Percentiles rank a stretch among this genome's conserved stretches.
Evolutionary conservation across 2,113 vertebrate genomes (phyloP).

Genomic region (Cricetomys ansorgei): DNA sequence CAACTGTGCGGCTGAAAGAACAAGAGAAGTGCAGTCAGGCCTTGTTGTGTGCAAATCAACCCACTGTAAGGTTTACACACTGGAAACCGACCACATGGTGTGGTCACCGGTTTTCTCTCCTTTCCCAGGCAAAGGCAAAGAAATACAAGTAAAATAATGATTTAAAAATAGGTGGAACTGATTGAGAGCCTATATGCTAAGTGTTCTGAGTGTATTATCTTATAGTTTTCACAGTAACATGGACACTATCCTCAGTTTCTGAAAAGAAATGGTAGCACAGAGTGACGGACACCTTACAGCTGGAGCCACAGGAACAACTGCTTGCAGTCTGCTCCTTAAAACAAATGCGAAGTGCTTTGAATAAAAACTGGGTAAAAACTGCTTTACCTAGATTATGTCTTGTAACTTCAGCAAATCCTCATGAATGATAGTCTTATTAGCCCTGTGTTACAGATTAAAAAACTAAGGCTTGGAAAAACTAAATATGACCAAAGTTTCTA

Average conservation of each 20-base stretch:
- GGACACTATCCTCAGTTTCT: neutral
- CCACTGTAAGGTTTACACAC: neutral
- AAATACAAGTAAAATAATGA: neutral
- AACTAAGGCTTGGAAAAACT: conserved; percentile 10
- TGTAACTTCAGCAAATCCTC: neutral
- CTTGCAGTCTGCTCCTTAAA: neutral
- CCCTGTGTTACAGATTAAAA: neutral
- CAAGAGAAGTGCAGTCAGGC: conserved; percentile 41
- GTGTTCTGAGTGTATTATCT: neutral
- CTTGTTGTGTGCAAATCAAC: neutral
- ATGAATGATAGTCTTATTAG: neutral
- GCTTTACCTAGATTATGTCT: neutral
- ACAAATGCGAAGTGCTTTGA: neutral
- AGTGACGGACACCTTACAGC: neutral
- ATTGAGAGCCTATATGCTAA: neutral
- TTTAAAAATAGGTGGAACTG: neutral
- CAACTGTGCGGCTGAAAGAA: conserved; percentile 93
- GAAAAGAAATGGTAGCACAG: neutral
- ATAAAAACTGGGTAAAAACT: neutral
- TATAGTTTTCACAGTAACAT: neutral
- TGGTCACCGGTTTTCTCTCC: neutral
- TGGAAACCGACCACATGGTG: neutral
- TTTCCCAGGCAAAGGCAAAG: neutral
- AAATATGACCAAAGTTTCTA: neutral
- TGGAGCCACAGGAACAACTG: neutral